These are phyloP conservation scores for Benthosema pterotum DNA, from an alignment of 2,797 vertebrate genomes.

Conservation along the genomic window DNA sequence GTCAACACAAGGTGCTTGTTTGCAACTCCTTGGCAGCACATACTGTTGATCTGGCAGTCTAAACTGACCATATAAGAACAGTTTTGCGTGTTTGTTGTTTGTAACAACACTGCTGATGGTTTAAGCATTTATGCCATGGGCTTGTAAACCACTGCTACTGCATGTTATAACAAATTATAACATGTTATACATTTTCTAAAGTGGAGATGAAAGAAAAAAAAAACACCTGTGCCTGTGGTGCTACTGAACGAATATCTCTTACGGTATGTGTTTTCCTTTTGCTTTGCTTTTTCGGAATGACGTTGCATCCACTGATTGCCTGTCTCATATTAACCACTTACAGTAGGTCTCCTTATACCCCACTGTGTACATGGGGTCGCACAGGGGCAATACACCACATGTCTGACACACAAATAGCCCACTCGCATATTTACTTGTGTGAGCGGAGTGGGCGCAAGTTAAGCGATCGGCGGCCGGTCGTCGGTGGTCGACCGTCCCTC, in stretches of 20 bases:
- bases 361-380: too few species aligned
- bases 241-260: slow-evolving; percentile 7
- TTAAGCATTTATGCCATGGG: not conserved
- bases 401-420: too few species aligned
- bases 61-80: slow-evolving; percentile 11
- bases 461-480: too few species aligned
- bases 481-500: too few species aligned
- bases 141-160: slow-evolving; percentile 4
- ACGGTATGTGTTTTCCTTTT: slow-evolving; percentile 16
- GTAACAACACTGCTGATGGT: too few species aligned
- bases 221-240: slow-evolving; percentile 22
- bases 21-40: slow-evolving; percentile 15
- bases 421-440: too few species aligned
- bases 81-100: too few species aligned
- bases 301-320: slow-evolving; percentile 37
- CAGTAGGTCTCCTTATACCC: too few species aligned
- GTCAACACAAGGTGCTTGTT: slow-evolving; percentile 39
- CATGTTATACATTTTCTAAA: slow-evolving; percentile 25
- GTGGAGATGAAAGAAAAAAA: slow-evolving; percentile 60
- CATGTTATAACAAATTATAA: too few species aligned
- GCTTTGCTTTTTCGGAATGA: slow-evolving; percentile 40
- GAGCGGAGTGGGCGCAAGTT: too few species aligned
- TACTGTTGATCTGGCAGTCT: slow-evolving; percentile 2
- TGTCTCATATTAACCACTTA: slow-evolving; percentile 10
- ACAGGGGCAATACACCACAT: too few species aligned